phyloP scores from a whole-genome alignment of 2,113 vertebrate species.

The Callipepla californica region DNA sequence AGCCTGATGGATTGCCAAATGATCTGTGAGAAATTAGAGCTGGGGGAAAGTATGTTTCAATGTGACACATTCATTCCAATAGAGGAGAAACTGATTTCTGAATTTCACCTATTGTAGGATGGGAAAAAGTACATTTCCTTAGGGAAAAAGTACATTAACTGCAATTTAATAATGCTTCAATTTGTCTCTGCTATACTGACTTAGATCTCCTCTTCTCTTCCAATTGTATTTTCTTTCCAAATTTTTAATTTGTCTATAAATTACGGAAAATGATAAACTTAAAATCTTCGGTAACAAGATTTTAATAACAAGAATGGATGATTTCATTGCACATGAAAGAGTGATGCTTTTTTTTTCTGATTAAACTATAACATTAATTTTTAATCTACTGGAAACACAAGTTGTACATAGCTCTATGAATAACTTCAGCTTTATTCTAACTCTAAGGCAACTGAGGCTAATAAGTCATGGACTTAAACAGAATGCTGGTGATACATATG shows the following conservation, averaged over 20 bases:
- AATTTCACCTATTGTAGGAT: not conserved
- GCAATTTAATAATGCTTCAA: not conserved
- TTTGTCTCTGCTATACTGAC: not conserved
- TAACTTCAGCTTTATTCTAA: conserved; percentile 7
- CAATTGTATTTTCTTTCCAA: not conserved
- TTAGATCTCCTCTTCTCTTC: not conserved
- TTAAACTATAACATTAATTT: not conserved
- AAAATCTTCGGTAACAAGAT: not conserved
- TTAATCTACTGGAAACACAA: not conserved
- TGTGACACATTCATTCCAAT: conserved; percentile 15
- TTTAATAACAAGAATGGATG: not conserved
- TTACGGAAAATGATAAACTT: not conserved
- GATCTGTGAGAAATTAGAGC: conserved; percentile 41
- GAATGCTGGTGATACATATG: not conserved
- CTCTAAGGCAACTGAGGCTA: conserved; percentile 17
- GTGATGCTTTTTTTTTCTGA: not conserved
- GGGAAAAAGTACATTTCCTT: not conserved
- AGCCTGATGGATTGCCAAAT: conserved; percentile 41
- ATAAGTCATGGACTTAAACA: conserved; percentile 29
- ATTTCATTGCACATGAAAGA: not conserved
- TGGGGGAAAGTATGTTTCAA: not conserved
- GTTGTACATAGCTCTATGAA: not conserved
- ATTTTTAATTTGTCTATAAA: not conserved
- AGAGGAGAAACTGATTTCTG: conserved; percentile 39
- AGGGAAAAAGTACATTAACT: not conserved